A percentile compares a stretch with the other conserved stretches of the same genome.
Conservation (phyloP, 2,113 vertebrate genomes). For the Pseudorhombus dupliciocellatus region DNA sequence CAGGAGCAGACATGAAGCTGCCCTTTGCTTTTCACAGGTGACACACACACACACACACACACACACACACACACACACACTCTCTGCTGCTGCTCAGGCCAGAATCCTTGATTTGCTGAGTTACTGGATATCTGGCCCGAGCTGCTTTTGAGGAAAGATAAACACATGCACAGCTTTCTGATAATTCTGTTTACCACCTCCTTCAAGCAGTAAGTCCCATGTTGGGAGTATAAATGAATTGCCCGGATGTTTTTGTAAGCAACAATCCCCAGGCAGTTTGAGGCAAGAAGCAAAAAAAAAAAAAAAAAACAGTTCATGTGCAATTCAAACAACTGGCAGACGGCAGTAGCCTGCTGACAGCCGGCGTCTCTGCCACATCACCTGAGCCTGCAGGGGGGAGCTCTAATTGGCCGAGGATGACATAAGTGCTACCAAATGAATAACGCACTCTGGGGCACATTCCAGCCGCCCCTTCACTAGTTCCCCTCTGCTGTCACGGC, state of each 20-base stretch:
- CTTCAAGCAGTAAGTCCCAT: not conserved
- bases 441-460: not conserved
- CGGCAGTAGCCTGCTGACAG: not conserved
- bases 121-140: constrained; percentile 39
- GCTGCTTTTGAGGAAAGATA: not conserved
- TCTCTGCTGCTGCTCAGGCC: not conserved
- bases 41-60: not conserved
- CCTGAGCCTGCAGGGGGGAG: constrained; percentile 1
- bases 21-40: constrained; percentile 28
- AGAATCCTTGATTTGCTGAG: constrained; percentile 25
- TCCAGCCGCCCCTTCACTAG: constrained; percentile 1
- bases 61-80: no score
- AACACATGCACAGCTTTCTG: not conserved
- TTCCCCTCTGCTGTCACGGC: not conserved
- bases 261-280: not conserved
- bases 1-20: constrained; percentile 3
- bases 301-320: not conserved
- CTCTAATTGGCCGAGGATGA: constrained; percentile 6
- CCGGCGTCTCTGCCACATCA: constrained; percentile 16
- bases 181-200: constrained; percentile 8
- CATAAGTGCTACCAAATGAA: not conserved
- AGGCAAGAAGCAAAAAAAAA: not conserved
- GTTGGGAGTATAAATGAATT: not conserved
- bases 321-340: not conserved
- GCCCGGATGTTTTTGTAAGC: not conserved